Evolutionary conservation across 1,140 invertebrate genomes (phyloP).

Genomic region (Drosophila navojoa): DNA sequence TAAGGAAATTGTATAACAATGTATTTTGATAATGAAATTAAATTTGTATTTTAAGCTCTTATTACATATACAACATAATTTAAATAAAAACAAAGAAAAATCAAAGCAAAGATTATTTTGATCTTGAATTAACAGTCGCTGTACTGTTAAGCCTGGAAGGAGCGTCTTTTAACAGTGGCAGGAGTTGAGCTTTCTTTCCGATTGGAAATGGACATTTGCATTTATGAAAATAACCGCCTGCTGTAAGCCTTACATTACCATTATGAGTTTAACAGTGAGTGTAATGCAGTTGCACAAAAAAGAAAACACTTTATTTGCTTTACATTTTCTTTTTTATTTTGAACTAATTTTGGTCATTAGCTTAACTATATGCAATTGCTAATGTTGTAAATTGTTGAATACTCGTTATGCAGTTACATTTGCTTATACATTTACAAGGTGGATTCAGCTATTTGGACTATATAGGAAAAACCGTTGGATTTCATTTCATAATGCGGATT

Average conservation of each 20-base stretch:
- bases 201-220: too few species aligned
- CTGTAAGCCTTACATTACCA: neutral
- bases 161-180: too few species aligned
- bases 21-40: constrained; percentile 80
- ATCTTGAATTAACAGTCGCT: neutral
- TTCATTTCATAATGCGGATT: neutral
- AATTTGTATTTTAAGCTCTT: constrained; percentile 78
- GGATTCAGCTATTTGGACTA: constrained; percentile 9
- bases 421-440: constrained; percentile 33
- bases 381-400: constrained; percentile 24
- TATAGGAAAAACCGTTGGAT: constrained; percentile 40
- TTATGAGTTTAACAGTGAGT: neutral
- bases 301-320: neutral
- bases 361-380: constrained; percentile 16
- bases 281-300: neutral
- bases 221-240: too few species aligned
- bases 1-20: constrained; percentile 81
- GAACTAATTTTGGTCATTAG: constrained; percentile 45
- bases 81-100: constrained; percentile 63
- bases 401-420: constrained; percentile 10
- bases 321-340: constrained; percentile 22
- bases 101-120: neutral
- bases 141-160: too few species aligned
- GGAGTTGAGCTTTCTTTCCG: too few species aligned
- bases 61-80: constrained; percentile 77